These are phyloP conservation scores for Trachelus tabidus DNA, from an alignment of 2,888 invertebrate species.

Conservation along the genomic window DNA sequence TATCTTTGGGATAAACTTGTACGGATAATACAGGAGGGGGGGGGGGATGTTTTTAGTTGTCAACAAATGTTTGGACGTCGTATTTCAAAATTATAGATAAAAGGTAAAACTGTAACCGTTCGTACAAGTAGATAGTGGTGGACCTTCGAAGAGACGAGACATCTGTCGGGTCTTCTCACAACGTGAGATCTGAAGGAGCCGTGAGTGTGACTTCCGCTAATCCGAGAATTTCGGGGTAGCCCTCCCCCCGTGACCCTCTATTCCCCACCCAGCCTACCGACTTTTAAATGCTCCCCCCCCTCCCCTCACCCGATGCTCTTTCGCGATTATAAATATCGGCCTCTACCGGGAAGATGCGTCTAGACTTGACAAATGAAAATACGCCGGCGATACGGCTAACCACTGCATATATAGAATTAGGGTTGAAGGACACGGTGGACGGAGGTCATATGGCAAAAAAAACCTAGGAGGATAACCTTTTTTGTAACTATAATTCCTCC, in stretches of 20 bases:
- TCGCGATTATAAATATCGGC: conserved; percentile 67
- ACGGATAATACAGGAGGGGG: too few relatives aligned
- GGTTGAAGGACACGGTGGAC: conserved; percentile 3
- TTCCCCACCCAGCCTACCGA: too few relatives aligned
- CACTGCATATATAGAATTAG: conserved; percentile 7
- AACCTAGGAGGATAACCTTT: neutral
- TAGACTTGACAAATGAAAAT: conserved; percentile 55
- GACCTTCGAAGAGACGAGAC: neutral
- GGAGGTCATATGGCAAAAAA: neutral
- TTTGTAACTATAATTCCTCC: too few relatives aligned
- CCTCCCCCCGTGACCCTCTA: too few relatives aligned
- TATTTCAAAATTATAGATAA: too few relatives aligned
- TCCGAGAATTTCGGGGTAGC: conserved; percentile 61
- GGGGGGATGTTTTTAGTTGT: too few relatives aligned
- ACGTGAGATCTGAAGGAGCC: conserved; percentile 62
- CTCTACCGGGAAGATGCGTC: conserved; percentile 62
- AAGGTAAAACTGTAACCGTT: too few relatives aligned
- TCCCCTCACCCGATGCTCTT: conserved; percentile 42
- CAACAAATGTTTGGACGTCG: too few relatives aligned
- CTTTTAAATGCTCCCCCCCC: conserved; percentile 58
- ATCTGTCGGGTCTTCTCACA: conserved; percentile 18
- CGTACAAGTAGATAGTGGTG: neutral
- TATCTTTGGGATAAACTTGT: too few relatives aligned
- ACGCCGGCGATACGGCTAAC: conserved; percentile 15
- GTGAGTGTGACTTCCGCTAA: conserved; percentile 61